Base-by-base conservation (phyloP, 2,888 invertebrate genomes). In the Eurois occulta region DNA sequence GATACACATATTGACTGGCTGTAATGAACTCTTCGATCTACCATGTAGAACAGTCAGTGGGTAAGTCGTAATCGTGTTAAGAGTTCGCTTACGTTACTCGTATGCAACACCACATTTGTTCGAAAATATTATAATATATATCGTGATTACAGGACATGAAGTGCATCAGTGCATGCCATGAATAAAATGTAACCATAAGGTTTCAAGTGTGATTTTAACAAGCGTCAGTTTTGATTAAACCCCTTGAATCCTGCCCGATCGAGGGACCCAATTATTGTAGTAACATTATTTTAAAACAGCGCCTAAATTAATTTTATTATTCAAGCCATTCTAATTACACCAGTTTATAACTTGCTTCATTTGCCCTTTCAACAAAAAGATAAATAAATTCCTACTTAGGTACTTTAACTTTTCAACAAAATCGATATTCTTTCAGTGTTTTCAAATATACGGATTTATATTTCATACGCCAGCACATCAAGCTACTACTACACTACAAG, bases 11-110 rank as follows among this genome's bases (percentile, higher is more conserved):
- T 87, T 83, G 87, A 74, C 41, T 68, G 67, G 38, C 68, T 74
- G 60, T 77, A 78, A 78, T 80, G 46, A 77, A 77, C 68, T 82
- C 48, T 38, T 21, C 35, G 38, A 72, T 71, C 64, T 64, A 60
- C 58, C 68, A 55, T 72, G 76, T 66, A 77, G 28, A 83, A 74
- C 60, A 76, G 32, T 21, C 28, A 32, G 65, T 70, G 77, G 41
- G 55, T 60, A 70, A 80, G 68, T 77, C 68, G 70, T 88, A 83
- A 87, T 86, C 74, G 66, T 75, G 78, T 87, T 87, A 78, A 16
- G 65, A 67, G 72, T 78, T 79, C 32, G 65, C 48, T 72, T 75
- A 75, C 55, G 43, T 64, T 55, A 48, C 67, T 71, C 46, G 48
- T 80, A 66, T 75, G 78, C 38, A 58, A 52, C 28, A 67, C 55